Evolutionary conservation across 2,797 vertebrate genomes (phyloP).

Genomic region (Florisuga fusca): DNA sequence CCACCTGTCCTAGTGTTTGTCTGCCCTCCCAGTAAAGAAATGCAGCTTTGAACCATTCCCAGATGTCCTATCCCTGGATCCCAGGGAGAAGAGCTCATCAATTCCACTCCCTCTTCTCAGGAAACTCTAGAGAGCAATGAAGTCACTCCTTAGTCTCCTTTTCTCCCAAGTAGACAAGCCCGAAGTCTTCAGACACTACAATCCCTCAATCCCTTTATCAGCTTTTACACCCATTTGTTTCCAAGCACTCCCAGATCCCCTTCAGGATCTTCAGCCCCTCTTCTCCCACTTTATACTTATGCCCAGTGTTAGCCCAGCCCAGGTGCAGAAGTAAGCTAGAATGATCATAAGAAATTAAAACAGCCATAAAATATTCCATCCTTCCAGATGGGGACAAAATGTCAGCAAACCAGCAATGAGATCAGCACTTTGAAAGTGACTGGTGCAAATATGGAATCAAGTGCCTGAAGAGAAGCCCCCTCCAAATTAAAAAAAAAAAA

Average conservation of each 20-base stretch:
- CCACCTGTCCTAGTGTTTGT: background rate
- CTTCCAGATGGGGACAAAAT: background rate
- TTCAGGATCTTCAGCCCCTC: background rate
- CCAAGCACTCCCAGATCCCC: background rate
- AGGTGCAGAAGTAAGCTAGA: background rate
- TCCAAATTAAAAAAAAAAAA: too few relatives aligned
- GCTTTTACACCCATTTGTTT: background rate
- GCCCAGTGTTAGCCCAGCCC: accelerated
- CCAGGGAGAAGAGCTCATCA: background rate
- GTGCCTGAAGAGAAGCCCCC: background rate
- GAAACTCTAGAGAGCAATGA: background rate
- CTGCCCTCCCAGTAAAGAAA: background rate
- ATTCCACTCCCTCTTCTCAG: background rate
- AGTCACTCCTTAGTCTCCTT: background rate
- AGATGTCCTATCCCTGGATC: too few relatives aligned
- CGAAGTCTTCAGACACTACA: background rate
- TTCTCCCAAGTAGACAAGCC: background rate
- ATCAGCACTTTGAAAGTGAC: background rate
- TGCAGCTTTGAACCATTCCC: background rate
- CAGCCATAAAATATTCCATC: background rate
- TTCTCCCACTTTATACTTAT: background rate
- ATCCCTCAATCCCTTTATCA: background rate
- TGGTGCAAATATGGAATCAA: background rate
- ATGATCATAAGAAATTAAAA: background rate
- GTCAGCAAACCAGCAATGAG: background rate